phyloP scores from a whole-genome alignment of 2,113 vertebrate genomes.

The Gallinago paraguaiae region DNA sequence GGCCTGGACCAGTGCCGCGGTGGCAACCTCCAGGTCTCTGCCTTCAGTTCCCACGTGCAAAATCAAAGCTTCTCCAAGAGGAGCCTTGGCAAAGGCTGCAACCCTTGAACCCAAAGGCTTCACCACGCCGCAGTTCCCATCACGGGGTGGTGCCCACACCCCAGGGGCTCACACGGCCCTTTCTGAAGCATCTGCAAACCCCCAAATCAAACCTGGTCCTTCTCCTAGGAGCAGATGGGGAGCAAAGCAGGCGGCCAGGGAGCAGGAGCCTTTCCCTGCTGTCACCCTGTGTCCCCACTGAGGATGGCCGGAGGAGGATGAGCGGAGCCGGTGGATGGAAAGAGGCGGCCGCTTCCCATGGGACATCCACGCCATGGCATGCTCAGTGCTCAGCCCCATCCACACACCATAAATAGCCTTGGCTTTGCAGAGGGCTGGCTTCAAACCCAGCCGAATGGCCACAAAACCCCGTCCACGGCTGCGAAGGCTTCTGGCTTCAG shows the following conservation, averaged over 20 bases:
- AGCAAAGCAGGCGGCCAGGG: background rate
- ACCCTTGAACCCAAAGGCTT: background rate
- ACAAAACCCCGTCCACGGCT: background rate
- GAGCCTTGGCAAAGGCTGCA: background rate
- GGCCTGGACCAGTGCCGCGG: fast-evolving
- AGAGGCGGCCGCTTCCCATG: background rate
- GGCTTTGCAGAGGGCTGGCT: background rate
- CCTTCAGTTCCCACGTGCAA: background rate
- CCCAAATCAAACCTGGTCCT: background rate
- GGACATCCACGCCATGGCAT: fast-evolving
- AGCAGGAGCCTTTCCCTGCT: background rate
- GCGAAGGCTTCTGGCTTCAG: background rate
- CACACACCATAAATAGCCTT: fast-evolving
- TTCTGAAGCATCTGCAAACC: background rate
- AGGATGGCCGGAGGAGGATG: background rate
- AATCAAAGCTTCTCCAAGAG: background rate
- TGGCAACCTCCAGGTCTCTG: background rate
- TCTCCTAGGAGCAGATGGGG: fast-evolving
- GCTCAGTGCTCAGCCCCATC: background rate
- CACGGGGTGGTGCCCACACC: background rate
- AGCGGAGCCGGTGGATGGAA: fast-evolving
- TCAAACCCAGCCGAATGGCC: background rate
- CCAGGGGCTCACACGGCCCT: fast-evolving
- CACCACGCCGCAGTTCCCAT: fast-evolving
- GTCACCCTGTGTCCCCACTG: background rate